Evolutionary conservation across 2,113 vertebrate genomes (phyloP).

Genomic region (Tor tambroides): DNA sequence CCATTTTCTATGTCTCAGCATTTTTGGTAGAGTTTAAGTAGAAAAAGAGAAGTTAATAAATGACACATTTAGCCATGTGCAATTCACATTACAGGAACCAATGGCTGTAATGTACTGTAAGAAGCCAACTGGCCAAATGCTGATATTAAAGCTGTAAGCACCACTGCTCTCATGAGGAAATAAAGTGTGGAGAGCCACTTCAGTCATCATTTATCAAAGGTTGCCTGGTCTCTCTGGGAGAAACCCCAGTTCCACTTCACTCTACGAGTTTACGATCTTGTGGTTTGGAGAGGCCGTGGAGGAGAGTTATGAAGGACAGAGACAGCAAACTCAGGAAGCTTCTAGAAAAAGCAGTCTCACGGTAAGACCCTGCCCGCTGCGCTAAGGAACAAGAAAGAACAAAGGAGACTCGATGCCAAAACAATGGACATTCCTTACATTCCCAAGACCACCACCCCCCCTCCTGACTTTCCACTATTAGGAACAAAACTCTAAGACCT

Average conservation of each 20-base stretch:
- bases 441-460: slow-evolving; percentile 41
- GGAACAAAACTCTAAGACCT: slow-evolving; percentile 19
- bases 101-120: slow-evolving; percentile 4
- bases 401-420: slow-evolving; percentile 60
- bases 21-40: not conserved
- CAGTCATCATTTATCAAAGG: slow-evolving; percentile 26
- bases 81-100: slow-evolving; percentile 12
- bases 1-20: not conserved
- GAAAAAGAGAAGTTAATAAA: slow-evolving; percentile 2
- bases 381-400: slow-evolving; percentile 58
- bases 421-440: slow-evolving; percentile 65
- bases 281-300: slow-evolving; percentile 24
- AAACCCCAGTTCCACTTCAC: slow-evolving; percentile 44
- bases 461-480: slow-evolving; percentile 39
- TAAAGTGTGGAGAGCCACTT: slow-evolving; percentile 33
- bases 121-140: slow-evolving; percentile 41
- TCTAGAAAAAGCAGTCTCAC: slow-evolving; percentile 45
- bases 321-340: slow-evolving; percentile 48
- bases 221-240: slow-evolving; percentile 20
- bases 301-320: slow-evolving; percentile 38
- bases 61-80: slow-evolving; percentile 5
- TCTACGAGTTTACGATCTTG: slow-evolving; percentile 45
- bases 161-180: slow-evolving; percentile 19
- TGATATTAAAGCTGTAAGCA: slow-evolving; percentile 28
- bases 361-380: slow-evolving; percentile 42